Base-by-base conservation (phyloP, 2,888 invertebrate genomes). In the Teinopalpus imperialis region DNA sequence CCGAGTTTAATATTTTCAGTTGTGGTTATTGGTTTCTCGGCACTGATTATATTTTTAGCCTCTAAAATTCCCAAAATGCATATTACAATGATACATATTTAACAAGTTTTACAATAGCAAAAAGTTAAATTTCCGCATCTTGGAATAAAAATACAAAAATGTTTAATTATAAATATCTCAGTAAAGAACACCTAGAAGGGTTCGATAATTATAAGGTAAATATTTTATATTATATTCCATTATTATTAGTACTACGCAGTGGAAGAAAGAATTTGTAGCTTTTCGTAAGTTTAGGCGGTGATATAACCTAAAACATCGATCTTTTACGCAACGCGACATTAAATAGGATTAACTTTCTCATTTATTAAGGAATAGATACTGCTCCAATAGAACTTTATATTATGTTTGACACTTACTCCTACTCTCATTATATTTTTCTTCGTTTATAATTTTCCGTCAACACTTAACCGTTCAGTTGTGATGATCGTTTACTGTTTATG, bases 131-230 rank as follows among this genome's bases (percentile, higher is more conserved):
- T n/a, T n/a, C n/a, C n/a, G n/a, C n/a, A n/a, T n/a, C n/a, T n/a
- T n/a, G n/a, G n/a, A n/a, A n/a, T n/a, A n/a, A n/a, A 63, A 53
- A 51, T 51, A 54, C 57, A 51, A 81, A 73, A 72, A 87, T 88
- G 86, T 79, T 93, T 72, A 91, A 93, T 73, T 91, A 91, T 63
- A 92, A 95, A 77, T 98, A 98, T 85, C 90, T 98, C 54, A 91
- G 92, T 42, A 91, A 92, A 57, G 94, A 95, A 63, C 96, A 98
- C 73, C 92, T 98, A 48, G 91, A 93, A 72, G 98, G 98, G 56
- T 98, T 98, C 87, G 97, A 97, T 85, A 95, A 95, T 79, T 98
- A 98, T 76, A 98, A 98, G 94, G 98, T 87, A 76, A 55, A 24
- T 9, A n/a, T 41, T 41, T 1, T n/a, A n/a, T n/a, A n/a, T n/a